These are phyloP conservation scores for Clepsis dumicolana DNA, from an alignment of 2,888 invertebrate genomes.

Conservation along the genomic window DNA sequence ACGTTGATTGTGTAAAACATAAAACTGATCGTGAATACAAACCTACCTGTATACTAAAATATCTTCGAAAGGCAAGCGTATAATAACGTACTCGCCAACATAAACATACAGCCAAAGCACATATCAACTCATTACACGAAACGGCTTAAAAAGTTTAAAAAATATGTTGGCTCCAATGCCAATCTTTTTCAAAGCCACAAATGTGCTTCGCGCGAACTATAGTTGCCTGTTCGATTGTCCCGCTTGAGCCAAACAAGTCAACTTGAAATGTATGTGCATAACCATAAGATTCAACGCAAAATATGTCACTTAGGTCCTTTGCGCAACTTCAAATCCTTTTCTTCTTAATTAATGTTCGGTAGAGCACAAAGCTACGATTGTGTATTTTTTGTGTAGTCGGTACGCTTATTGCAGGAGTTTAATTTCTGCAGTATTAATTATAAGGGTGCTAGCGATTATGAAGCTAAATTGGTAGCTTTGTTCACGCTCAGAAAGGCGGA, in stretches of 20 bases:
- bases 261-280: conserved; percentile 50
- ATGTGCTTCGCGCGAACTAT: conserved; percentile 64
- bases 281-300: conserved; percentile 55
- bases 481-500: conserved; percentile 62
- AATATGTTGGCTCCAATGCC: conserved; percentile 58
- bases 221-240: conserved; percentile 53
- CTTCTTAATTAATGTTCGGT: conserved; percentile 81
- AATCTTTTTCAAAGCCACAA: conserved; percentile 63
- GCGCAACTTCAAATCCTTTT: conserved; percentile 59
- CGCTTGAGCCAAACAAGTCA: conserved; percentile 44
- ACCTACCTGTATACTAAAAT: too few species aligned
- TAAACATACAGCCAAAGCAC: neutral
- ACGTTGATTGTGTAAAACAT: too few species aligned
- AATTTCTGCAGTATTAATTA: conserved; percentile 80
- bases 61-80: too few species aligned
- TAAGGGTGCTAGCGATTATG: conserved; percentile 75
- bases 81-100: neutral
- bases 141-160: conserved; percentile 40
- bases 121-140: neutral
- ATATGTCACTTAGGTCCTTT: conserved; percentile 56
- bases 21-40: too few species aligned
- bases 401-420: conserved; percentile 71
- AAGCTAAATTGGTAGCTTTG: conserved; percentile 76
- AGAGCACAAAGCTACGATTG: conserved; percentile 76
- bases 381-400: conserved; percentile 71